These are phyloP conservation scores for Nycticorax nycticorax DNA, from an alignment of 2,113 vertebrate species.

Conservation along the genomic window DNA sequence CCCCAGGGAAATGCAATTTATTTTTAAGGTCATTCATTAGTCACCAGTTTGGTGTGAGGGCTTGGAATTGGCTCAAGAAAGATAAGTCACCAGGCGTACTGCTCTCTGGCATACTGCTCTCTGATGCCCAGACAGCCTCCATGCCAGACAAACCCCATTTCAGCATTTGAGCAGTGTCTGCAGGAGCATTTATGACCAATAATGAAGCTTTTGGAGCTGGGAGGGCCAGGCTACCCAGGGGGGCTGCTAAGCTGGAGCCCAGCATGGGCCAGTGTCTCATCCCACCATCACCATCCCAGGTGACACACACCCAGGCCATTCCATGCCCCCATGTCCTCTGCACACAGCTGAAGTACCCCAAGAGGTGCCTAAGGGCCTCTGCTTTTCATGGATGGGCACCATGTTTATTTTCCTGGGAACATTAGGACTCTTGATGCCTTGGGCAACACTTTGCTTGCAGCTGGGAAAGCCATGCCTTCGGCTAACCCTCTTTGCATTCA, in stretches of 20 bases:
- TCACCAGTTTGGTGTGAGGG: not conserved
- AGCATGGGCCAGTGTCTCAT: fast-evolving
- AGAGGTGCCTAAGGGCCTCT: not conserved
- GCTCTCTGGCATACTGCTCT: not conserved
- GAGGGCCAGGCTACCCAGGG: fast-evolving
- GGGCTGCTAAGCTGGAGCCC: not conserved
- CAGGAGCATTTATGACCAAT: not conserved
- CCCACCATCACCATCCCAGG: not conserved
- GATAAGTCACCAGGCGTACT: fast-evolving
- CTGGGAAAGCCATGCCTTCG: not conserved
- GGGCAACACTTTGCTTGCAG: not conserved
- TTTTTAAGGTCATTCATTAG: not conserved
- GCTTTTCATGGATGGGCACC: not conserved
- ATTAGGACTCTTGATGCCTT: not conserved
- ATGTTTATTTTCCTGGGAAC: not conserved
- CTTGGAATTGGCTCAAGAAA: not conserved
- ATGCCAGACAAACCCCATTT: not conserved
- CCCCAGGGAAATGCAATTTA: not conserved
- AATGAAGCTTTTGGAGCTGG: not conserved
- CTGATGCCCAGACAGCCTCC: not conserved
- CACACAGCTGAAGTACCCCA: not conserved
- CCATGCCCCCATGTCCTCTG: not conserved
- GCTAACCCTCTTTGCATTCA: not conserved
- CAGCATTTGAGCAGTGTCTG: not conserved
- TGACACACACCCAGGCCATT: not conserved